These are phyloP conservation scores for Phymorhynchus buccinoides DNA, from an alignment of 1,140 invertebrate genomes.

Conservation along the genomic window DNA sequence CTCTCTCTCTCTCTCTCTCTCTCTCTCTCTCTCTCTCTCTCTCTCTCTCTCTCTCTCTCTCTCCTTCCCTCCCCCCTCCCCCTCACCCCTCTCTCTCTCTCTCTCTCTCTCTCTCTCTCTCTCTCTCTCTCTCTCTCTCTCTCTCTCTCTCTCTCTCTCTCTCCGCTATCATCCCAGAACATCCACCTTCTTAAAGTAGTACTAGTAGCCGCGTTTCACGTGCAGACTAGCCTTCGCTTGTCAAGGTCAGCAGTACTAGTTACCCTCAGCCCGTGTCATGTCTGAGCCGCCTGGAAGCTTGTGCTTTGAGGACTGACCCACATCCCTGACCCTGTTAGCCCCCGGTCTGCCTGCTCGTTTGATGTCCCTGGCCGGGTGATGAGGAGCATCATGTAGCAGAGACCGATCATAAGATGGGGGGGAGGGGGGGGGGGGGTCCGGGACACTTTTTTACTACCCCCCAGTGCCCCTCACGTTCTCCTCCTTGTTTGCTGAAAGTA, in stretches of 20 bases:
- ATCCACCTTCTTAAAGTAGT: no score
- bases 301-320: background rate
- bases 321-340: background rate
- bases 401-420: background rate
- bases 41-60: no score
- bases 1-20: no score
- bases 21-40: no score
- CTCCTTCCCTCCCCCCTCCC: background rate
- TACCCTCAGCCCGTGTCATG: background rate
- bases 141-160: no score
- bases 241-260: background rate
- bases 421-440: no score
- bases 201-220: no score
- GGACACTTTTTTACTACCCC: no score
- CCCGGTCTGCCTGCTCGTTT: background rate
- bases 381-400: background rate
- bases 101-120: background rate
- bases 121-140: background rate
- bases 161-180: no score
- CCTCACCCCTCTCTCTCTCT: background rate
- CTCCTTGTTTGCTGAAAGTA: no score
- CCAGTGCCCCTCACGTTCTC: no score
- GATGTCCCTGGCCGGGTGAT: background rate
- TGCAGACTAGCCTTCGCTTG: no score
- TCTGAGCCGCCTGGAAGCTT: slow-evolving; percentile 7